Percentiles rank a stretch among this genome's conserved stretches.
Evolutionary conservation across 2,797 vertebrate genomes (phyloP).

Genomic region (Scolopax bukidnonensis): DNA sequence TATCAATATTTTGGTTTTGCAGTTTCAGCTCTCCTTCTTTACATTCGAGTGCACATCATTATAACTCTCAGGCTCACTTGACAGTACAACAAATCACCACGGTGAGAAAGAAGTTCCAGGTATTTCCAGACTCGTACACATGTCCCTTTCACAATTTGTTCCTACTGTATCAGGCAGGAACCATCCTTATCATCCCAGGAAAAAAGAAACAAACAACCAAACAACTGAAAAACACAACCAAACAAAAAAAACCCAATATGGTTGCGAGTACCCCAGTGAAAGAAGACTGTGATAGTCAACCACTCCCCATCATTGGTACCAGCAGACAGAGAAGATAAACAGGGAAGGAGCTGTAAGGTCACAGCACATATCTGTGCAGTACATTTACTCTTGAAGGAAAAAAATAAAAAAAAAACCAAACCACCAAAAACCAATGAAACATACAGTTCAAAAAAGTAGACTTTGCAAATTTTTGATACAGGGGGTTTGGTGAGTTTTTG

Average conservation of each 20-base stretch:
- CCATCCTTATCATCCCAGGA: not conserved
- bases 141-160: not conserved
- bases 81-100: not conserved
- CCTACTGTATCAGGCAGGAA: rapidly evolving
- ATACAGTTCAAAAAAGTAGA: not conserved
- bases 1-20: not conserved
- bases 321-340: not conserved
- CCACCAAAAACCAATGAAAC: not conserved
- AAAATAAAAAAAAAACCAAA: not conserved
- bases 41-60: not conserved
- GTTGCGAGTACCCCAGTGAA: no score
- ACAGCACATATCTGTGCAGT: not conserved
- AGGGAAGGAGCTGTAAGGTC: not conserved
- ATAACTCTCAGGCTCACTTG: not conserved
- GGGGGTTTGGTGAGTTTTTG: not conserved
- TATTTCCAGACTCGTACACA: not conserved
- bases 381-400: not conserved
- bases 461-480: not conserved
- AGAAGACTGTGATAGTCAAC: not conserved
- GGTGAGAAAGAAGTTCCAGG: not conserved
- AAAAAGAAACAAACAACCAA: no score
- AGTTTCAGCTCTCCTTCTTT: not conserved
- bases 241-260: no score
- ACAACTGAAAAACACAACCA: no score
- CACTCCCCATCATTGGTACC: not conserved